phyloP scores from a whole-genome alignment of 1,140 invertebrate genomes.

The Marisa cornuarietis region DNA sequence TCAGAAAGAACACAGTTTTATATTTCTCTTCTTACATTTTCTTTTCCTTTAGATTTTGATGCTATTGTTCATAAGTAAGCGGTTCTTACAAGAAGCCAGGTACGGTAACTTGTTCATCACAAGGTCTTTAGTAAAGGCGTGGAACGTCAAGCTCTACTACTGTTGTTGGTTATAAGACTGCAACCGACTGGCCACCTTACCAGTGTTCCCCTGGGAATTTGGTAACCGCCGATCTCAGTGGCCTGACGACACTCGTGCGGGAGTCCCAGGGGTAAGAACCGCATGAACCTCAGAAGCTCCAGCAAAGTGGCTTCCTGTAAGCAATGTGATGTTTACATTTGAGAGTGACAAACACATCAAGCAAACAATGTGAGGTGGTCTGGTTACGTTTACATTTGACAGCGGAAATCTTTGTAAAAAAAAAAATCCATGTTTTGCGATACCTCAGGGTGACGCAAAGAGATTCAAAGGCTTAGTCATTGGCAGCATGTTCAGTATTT shows the following conservation, averaged over 20 bases:
- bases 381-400: too few relatives aligned
- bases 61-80: too few relatives aligned
- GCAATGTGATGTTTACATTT: background rate
- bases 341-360: too few relatives aligned
- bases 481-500: background rate
- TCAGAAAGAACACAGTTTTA: too few relatives aligned
- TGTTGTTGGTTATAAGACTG: too few relatives aligned
- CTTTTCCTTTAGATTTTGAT: conserved; percentile 67
- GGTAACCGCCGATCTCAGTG: conserved; percentile 15
- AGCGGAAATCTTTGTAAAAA: background rate
- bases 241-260: conserved; percentile 18
- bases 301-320: conserved; percentile 20
- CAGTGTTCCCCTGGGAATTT: conserved; percentile 18
- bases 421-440: background rate
- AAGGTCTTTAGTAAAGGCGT: too few relatives aligned
- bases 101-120: too few relatives aligned
- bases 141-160: too few relatives aligned
- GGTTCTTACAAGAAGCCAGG: too few relatives aligned
- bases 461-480: background rate
- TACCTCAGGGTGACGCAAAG: too few relatives aligned
- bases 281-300: conserved; percentile 26
- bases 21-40: conserved; percentile 67
- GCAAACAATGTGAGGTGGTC: too few relatives aligned
- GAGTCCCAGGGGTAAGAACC: conserved; percentile 19
- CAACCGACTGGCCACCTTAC: background rate